Percentiles rank a stretch among this genome's conserved stretches.
Conservation (phyloP, 1,140 invertebrate species). For the Drosophila carrolli region DNA sequence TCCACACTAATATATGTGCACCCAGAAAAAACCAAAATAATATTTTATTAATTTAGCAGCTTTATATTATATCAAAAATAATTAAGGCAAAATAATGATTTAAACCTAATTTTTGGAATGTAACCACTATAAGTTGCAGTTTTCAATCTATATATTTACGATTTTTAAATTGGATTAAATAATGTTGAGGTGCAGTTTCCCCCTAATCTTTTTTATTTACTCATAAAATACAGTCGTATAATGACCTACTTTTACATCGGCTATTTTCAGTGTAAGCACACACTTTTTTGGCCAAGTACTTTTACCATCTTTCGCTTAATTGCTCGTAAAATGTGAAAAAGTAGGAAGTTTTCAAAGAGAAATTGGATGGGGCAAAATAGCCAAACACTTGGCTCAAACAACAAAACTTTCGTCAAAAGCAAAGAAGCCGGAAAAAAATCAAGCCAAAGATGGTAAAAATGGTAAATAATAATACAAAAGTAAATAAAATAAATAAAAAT, state of each 20-base stretch:
- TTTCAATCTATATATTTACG: neutral
- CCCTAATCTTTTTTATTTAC: too few species aligned
- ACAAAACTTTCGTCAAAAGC: constrained; percentile 53
- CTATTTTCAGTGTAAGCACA: constrained; percentile 32
- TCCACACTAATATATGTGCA: constrained; percentile 16
- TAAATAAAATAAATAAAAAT: constrained; percentile 2
- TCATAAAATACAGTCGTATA: too few species aligned
- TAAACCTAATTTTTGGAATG: too few species aligned
- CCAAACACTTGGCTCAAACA: constrained; percentile 47
- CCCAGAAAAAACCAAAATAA: constrained; percentile 6
- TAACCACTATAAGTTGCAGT: too few species aligned
- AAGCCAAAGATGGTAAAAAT: constrained; percentile 13
- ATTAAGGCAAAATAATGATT: too few species aligned
- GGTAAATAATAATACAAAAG: constrained; percentile 1
- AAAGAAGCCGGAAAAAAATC: constrained; percentile 11
- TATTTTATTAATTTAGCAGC: too few species aligned
- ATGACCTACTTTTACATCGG: constrained; percentile 9
- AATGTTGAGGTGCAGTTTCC: too few species aligned
- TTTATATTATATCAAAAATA: too few species aligned
- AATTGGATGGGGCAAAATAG: constrained; percentile 14
- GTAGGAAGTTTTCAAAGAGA: constrained; percentile 41
- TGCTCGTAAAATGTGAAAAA: constrained; percentile 77
- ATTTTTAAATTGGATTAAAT: neutral
- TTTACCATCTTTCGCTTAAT: constrained; percentile 73
- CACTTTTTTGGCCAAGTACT: constrained; percentile 63